Evolutionary conservation across 2,797 vertebrate genomes (phyloP), one percentile per base, ranked within the genome.

Genomic region (Diglossa cyanea): DNA sequence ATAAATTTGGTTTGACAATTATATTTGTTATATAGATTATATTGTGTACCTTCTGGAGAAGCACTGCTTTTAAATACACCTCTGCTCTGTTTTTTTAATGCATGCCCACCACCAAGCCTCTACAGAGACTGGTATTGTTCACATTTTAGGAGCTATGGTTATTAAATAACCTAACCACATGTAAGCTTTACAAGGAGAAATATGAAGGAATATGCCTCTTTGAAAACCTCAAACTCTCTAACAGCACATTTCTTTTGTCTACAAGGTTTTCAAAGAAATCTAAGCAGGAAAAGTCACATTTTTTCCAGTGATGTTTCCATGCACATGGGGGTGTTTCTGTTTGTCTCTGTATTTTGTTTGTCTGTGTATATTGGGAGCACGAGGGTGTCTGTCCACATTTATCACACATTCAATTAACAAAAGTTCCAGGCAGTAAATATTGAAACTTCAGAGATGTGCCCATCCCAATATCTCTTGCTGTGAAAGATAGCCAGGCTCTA

Each of bases 1-100:
- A 96, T 97, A 96, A 96, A 95, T 94, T 94, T 84, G 57, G 8
- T 96, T 93, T 82, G 44, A 90, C 45, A 18, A 66, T 78, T 61
- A n/a, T 50, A 25, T 90, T 84, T 93, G 55, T 58, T 37, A 9
- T 26, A 6, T 6, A 58, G 24, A 26, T 58, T 6, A 37, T 58
- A 26, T 37, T 58, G 70, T 90, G 75, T 81, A 67, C n/a, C 48
- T 92, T 91, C 60, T 95, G 86, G 70, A 92, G 63, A 75, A 92
- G 39, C 79, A 67, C 54, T 83, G 40, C 54, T 85, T 79, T 84
- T 65, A 76, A 88, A 45, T 12, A 20, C 57, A 93, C 23, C 37
- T 88, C 48, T 78, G 48, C 1, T 39, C 51, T 73, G 25, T 73
- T 83, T 80, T 39, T 28, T 62, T 47, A 55, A n/a, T 78, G 80